Evolutionary conservation across 37 sponge, comb jelly and placozoan species (phyloP).

Genomic region (Theonella swinhoei): DNA sequence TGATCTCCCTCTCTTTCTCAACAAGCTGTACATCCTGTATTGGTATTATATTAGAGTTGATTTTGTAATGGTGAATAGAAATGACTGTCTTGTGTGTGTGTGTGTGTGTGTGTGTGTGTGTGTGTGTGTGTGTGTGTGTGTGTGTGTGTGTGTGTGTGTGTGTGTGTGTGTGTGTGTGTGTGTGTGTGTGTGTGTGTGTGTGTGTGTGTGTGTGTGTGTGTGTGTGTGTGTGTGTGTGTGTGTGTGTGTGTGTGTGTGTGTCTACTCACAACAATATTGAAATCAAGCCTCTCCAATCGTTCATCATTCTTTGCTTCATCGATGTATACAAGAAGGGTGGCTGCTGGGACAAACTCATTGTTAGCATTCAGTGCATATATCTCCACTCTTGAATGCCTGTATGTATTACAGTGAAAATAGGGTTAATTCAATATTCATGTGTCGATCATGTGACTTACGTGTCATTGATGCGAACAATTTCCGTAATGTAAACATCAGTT

Average conservation of each 20-base stretch:
- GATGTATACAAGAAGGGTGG: not conserved
- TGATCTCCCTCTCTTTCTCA: not conserved
- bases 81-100: too few relatives aligned
- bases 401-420: too few relatives aligned
- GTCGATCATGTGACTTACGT: too few relatives aligned
- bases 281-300: not conserved
- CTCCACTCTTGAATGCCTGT: not conserved
- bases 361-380: not conserved
- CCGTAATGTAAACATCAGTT: not conserved
- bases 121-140: too few relatives aligned
- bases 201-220: not conserved
- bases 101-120: constrained; percentile 5
- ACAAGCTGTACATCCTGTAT: not conserved
- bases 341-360: not conserved
- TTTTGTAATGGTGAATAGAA: too few relatives aligned
- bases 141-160: constrained; percentile 5
- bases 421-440: too few relatives aligned
- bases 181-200: not conserved
- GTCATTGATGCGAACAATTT: not conserved
- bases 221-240: not conserved
- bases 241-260: not conserved
- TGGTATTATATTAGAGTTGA: not conserved
- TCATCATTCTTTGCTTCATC: not conserved
- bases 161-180: not conserved
- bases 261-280: not conserved